Base-by-base conservation (phyloP, 1,140 invertebrate genomes). In the Calliphora vicina region DNA sequence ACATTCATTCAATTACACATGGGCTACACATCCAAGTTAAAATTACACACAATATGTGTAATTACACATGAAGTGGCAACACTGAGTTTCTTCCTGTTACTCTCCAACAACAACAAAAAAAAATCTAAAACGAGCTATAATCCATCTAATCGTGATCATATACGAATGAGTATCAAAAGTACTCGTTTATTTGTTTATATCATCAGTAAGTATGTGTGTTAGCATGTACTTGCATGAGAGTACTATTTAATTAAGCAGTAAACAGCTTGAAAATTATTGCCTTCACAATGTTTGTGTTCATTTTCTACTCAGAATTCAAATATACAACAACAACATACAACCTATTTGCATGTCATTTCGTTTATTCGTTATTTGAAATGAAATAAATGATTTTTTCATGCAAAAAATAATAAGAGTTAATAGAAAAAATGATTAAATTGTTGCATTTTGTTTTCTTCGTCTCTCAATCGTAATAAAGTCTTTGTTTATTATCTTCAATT, bases 211-310 rank as follows among this genome's bases (percentile, higher is more conserved):
- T 67, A 0, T 67, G 17, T 67, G 6, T 67, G n/a, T 67, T n/a
- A n/a, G n/a, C n/a, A n/a, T n/a, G n/a, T n/a, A n/a, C n/a, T n/a
- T n/a, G n/a, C n/a, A n/a, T n/a, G n/a, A n/a, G n/a, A n/a, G n/a
- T n/a, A n/a, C n/a, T n/a, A 67, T 67, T 67, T 67, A 67, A 67
- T 67, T 67, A 67, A 67, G 61, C 61, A 67, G 61, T 67, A 67
- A 67, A 67, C 23, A 25, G 61, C 20, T 20, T 67, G n/a, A 67
- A 67, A 67, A 67, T 20, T 25, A 20, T 67, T 25, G 20, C 5
- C 61, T 67, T 25, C 23, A 23, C 15, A n/a, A 17, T 57, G 15
- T 35, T 35, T 35, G 6, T 35, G 10, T 57, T 57, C 15, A n/a
- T 17, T 57, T 35, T 57, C n/a, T 8, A n/a, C 5, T 17, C 50